phyloP scores from a whole-genome alignment of 37 sponge, comb jelly and placozoan genomes.

The Cliona cf. orientalis region DNA sequence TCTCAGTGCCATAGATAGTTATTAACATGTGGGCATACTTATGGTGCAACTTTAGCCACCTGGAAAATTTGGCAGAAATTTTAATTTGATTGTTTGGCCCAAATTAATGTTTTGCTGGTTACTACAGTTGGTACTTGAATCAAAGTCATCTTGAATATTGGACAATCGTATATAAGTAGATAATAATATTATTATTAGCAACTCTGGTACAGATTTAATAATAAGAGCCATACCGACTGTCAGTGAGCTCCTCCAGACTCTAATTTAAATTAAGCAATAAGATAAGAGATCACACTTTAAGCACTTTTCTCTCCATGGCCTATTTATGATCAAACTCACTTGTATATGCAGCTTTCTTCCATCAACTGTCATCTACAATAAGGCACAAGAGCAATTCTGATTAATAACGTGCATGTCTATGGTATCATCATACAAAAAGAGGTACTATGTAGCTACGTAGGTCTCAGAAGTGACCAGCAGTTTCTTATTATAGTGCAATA shows the following conservation, averaged over 20 bases:
- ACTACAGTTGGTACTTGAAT: not conserved
- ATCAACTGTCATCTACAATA: constrained; percentile 41
- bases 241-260: constrained; percentile 32
- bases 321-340: constrained; percentile 1
- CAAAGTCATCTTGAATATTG: no score
- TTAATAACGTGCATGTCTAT: no score
- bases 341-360: constrained; percentile 38
- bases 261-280: not conserved
- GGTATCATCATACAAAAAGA: no score
- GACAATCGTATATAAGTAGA: no score
- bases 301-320: not conserved
- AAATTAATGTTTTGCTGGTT: not conserved
- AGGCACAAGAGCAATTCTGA: no score
- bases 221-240: constrained; percentile 59
- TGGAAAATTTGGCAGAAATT: not conserved
- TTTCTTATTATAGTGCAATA: no score
- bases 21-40: no score
- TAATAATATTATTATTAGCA: not conserved
- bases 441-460: no score
- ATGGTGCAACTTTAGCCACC: no score
- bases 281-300: not conserved
- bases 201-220: not conserved
- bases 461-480: no score
- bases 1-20: no score
- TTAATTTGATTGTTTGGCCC: not conserved